Conservation (phyloP, 2,888 invertebrate genomes). For the Pandemis heparana region DNA sequence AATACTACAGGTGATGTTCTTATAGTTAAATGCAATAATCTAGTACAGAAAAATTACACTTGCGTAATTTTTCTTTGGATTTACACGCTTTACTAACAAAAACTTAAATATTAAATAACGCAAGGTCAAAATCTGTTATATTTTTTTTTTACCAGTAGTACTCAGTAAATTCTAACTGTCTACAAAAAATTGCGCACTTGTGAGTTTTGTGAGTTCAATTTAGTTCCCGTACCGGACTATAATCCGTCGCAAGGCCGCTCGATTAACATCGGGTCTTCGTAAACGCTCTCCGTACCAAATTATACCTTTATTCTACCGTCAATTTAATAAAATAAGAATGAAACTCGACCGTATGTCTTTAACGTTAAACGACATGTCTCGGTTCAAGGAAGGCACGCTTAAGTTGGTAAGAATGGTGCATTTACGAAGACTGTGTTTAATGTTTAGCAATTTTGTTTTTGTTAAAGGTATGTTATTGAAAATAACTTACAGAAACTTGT, state of each 20-base stretch:
- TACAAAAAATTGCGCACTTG: too few species aligned
- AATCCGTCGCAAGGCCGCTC: conserved; percentile 58
- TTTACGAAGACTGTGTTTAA: conserved; percentile 16
- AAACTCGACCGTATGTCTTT: background rate
- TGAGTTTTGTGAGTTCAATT: too few species aligned
- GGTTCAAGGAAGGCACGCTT: background rate
- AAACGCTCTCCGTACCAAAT: conserved; percentile 13
- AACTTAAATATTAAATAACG: too few species aligned
- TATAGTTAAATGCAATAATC: too few species aligned
- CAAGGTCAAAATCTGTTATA: too few species aligned
- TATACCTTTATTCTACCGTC: background rate
- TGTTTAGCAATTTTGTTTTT: background rate
- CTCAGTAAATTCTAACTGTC: too few species aligned
- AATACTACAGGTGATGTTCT: too few species aligned
- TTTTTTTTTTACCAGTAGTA: too few species aligned
- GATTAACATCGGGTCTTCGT: conserved; percentile 46
- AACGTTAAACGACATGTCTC: background rate
- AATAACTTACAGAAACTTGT: conserved; percentile 76
- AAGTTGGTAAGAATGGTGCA: conserved; percentile 11
- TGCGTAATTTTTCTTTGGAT: too few species aligned
- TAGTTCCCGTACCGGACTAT: too few species aligned
- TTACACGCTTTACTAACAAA: too few species aligned
- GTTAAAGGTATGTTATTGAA: conserved; percentile 11
- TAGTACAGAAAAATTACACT: too few species aligned
- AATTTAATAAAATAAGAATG: background rate